Conservation (phyloP, 2,113 vertebrate species). For the Trichomycterus rosablanca region DNA sequence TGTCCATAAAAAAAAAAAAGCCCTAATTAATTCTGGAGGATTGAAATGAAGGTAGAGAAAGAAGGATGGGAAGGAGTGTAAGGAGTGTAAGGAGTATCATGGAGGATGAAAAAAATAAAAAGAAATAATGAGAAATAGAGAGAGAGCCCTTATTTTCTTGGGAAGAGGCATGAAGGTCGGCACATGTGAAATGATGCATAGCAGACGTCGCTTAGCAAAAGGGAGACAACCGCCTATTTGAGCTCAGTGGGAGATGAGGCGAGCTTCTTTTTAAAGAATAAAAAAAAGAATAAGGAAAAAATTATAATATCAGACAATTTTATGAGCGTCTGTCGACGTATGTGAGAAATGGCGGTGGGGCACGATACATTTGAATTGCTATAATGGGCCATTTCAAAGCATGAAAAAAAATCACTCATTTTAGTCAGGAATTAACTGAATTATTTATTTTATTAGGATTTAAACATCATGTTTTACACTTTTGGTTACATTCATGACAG, state of each 20-base stretch:
- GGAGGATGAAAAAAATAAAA: background rate
- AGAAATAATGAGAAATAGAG: slow-evolving; percentile 41
- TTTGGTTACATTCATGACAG: too few species aligned
- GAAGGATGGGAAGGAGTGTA: background rate
- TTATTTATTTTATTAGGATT: too few species aligned
- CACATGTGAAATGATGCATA: slow-evolving; percentile 61
- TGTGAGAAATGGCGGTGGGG: background rate
- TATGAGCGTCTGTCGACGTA: background rate
- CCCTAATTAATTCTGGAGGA: background rate
- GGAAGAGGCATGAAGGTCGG: slow-evolving; percentile 73
- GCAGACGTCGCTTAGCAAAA: slow-evolving; percentile 71
- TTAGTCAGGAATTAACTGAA: too few species aligned
- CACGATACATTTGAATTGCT: background rate
- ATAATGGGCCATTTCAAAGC: background rate
- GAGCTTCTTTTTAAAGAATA: slow-evolving; percentile 38
- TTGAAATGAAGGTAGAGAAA: background rate
- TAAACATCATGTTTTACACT: too few species aligned
- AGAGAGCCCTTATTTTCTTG: slow-evolving; percentile 37
- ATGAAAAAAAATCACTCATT: background rate
- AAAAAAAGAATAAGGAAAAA: slow-evolving; percentile 2
- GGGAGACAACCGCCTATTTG: slow-evolving; percentile 46
- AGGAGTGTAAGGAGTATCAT: too few species aligned
- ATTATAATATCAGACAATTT: too few species aligned
- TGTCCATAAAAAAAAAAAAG: background rate
- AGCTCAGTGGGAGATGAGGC: background rate